Base-by-base conservation (phyloP, 2,113 vertebrate species). In the Lagopus muta region DNA sequence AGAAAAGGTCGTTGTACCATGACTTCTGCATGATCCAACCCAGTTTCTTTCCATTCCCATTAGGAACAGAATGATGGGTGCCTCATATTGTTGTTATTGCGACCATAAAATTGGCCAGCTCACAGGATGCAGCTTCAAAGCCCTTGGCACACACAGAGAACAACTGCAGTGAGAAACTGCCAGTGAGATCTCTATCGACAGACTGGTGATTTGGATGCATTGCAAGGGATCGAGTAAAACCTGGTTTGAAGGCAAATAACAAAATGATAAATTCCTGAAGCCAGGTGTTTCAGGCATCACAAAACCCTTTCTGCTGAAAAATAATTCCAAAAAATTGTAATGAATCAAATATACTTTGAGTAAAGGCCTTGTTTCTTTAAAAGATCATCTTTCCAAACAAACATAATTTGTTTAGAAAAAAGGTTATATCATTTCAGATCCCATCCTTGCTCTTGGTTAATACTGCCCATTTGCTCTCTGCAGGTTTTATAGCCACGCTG, bases 71-170 rank as follows among this genome's bases (percentile, higher is more conserved):
- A 62, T 17, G 76, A 60, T 25, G 65, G 80, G 22, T 27, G 43
- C 30, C 82, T 82, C 4, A 1, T 8, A 19, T 3, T 13, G 30
- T 1, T 32, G 54, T 14, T 34, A 1, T 1, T 19, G 34, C 18
- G 50, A 5, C 60, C 85, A 62, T 13, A 19, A 83, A 86, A 52
- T 3, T 18, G 61, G 65, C 28, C 55, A 70, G 38, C 28, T 55
- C 7, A 7, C 8, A 50, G 54, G 64, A 74, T 8, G 1, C 48
- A 72, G 77, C 83, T 70, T 42, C 75, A 28, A 55, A 89, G 17
- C 79, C 65, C 69, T 72, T 38, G 1, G 61, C 17, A 8, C 1
- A 0, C 27, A 75, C 82, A 48, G 64, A 47, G 69, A 57, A 60
- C 58, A 60, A 19, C 2, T 2, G 30, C 57, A 43, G 38, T 24